Percentiles rank a stretch among this genome's conserved stretches.
phyloP scores from a whole-genome alignment of 2,888 invertebrate genomes.

The Hesperia comma region DNA sequence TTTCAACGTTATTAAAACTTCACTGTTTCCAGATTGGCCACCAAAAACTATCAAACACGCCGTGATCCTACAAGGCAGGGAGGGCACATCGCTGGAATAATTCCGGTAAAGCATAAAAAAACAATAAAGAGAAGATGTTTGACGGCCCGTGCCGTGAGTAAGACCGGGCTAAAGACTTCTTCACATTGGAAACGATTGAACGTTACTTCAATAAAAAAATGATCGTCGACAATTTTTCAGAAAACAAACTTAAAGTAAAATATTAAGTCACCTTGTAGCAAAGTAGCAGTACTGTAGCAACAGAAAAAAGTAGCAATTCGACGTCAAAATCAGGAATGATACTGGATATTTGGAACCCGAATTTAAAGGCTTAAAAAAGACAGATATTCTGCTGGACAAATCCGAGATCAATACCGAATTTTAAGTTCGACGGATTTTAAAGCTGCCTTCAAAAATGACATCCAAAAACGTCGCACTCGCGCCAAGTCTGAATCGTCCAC shows the following conservation, averaged over 20 bases:
- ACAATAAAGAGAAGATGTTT: conserved; percentile 68
- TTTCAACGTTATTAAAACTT: conserved; percentile 17
- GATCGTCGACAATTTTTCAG: no score
- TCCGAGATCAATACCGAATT: conserved; percentile 4
- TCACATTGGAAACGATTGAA: conserved; percentile 27
- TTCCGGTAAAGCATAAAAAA: conserved; percentile 58
- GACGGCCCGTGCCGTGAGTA: conserved; percentile 55
- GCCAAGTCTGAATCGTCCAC: conserved; percentile 37
- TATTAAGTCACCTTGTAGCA: no score
- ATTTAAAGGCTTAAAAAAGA: no score
- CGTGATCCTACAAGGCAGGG: conserved; percentile 49
- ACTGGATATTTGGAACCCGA: no score
- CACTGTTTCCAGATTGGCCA: conserved; percentile 26
- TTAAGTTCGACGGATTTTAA: conserved; percentile 40
- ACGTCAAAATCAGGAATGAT: no score
- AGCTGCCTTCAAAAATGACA: conserved; percentile 23
- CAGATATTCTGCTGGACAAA: not conserved
- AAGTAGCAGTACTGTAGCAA: no score
- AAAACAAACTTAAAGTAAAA: no score
- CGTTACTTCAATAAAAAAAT: not conserved
- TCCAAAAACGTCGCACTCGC: conserved; percentile 36
- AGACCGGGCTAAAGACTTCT: conserved; percentile 42
- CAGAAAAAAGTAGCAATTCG: no score
- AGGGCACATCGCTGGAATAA: conserved; percentile 41
- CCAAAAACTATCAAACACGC: conserved; percentile 30